Evolutionary conservation across 2,888 invertebrate species (phyloP), one percentile per base, ranked within the genome.

Genomic region (Lasioglossum calceatum): DNA sequence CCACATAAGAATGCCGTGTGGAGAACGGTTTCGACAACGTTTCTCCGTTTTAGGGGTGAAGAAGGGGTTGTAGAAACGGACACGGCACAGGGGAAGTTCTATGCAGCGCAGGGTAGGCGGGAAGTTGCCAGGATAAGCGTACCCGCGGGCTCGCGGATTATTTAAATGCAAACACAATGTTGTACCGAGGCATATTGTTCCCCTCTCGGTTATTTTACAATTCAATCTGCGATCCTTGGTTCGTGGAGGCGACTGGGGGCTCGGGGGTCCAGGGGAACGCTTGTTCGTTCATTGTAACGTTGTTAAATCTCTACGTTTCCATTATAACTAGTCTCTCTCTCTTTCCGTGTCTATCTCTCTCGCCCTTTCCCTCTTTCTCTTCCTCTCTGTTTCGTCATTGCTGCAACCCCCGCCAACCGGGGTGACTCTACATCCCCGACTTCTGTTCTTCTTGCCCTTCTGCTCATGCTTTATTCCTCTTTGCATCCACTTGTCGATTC

Each of bases 101-200:
- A 72, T 83, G 86, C 70, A 70, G 61, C 19, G 47, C 77, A 50
- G 76, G 70, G 64, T 39, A 42, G 76, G 71, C 44, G 74, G 77
- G 83, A 77, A 87, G 78, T 87, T 87, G 73, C 82, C 70, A 77
- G 82, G 82, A 88, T 88, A 80, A 88, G 85, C 88, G 88, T 80
- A 87, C 87, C 84, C 85, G 77, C 87, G 90, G 91, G 91, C 91
- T 94, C 92, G 92, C 94, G 92, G 94, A 94, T 94, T 94, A 95
- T 95, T 95, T 94, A 94, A 95, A 95, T 95, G 95, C 94, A 95
- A 95, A 95, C 94, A 94, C 93, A 93, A 93, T 93, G 94, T 94
- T 94, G 94, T 94, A 94, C 91, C 92, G 91, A 90, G 87, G 92
- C 89, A 91, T 92, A 94, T 93, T 94, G 94, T 94, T 93, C 93